These are phyloP conservation scores for Alca torda DNA, from an alignment of 2,797 vertebrate species.

Conservation along the genomic window DNA sequence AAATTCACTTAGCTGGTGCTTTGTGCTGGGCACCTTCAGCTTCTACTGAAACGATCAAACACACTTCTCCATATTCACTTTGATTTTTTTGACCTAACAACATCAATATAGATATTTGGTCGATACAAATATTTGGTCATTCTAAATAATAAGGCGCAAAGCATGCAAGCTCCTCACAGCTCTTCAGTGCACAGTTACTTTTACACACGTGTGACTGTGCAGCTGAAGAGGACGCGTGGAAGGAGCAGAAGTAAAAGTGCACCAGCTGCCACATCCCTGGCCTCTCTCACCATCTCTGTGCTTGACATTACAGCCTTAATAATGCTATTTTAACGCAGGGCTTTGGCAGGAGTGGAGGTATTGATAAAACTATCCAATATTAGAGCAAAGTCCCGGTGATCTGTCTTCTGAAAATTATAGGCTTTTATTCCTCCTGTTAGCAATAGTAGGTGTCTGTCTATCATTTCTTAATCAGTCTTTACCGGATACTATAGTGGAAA, in stretches of 20 bases:
- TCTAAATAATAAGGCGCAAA: not conserved
- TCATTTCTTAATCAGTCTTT: not conserved
- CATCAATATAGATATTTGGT: not conserved
- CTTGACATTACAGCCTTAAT: not conserved
- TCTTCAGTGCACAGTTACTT: not conserved
- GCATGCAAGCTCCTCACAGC: not conserved
- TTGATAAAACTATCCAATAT: not conserved
- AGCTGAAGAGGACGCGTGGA: not conserved
- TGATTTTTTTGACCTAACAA: not conserved
- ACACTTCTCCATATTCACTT: not conserved
- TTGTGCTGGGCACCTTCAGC: not conserved
- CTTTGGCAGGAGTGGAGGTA: not conserved
- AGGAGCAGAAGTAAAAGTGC: not conserved
- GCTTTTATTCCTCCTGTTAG: not conserved
- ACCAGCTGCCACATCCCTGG: not conserved
- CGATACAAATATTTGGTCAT: not conserved
- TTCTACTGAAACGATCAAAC: not conserved
- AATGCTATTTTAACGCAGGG: not conserved
- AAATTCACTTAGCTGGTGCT: not conserved
- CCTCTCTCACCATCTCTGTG: not conserved
- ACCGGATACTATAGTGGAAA: not conserved
- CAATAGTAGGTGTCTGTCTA: not conserved
- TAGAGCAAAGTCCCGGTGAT: not conserved
- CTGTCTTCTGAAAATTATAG: not conserved
- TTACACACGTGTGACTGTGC: fast-evolving